Percentiles rank a stretch among this genome's conserved stretches.
These are phyloP conservation scores for Sycophila texana DNA, from an alignment of 2,888 invertebrate genomes.

Conservation along the genomic window DNA sequence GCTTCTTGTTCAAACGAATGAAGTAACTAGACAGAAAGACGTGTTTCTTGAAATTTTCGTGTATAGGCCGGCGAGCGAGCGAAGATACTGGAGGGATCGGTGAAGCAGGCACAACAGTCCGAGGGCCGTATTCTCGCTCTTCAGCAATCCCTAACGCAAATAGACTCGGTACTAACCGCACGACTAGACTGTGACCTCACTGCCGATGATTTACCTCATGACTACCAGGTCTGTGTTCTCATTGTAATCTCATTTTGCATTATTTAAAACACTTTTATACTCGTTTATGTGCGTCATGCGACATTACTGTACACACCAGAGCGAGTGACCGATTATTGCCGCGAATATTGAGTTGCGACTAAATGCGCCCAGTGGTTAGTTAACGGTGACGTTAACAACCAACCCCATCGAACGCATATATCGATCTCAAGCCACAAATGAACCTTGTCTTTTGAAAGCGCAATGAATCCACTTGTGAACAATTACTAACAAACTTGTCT, in stretches of 20 bases:
- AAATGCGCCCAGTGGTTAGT: too few species aligned
- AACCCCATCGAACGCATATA: too few species aligned
- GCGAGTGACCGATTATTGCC: too few species aligned
- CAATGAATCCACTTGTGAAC: too few species aligned
- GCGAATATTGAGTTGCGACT: too few species aligned
- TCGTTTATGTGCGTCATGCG: too few species aligned
- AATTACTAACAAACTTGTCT: too few species aligned
- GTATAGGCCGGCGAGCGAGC: constrained; percentile 80
- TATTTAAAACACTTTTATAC: too few species aligned
- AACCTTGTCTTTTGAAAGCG: too few species aligned
- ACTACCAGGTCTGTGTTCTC: constrained; percentile 79
- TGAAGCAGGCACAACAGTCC: constrained; percentile 85
- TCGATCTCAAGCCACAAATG: too few species aligned
- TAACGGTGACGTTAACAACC: too few species aligned
- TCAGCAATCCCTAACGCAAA: constrained; percentile 84
- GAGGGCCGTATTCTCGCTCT: constrained; percentile 85
- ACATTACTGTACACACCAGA: too few species aligned
- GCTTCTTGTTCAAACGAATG: background rate
- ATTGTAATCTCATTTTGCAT: constrained; percentile 27
- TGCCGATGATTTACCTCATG: constrained; percentile 87
- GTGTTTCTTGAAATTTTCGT: constrained; percentile 64
- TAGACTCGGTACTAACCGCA: constrained; percentile 83
- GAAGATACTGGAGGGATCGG: constrained; percentile 82
- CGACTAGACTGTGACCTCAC: constrained; percentile 86
- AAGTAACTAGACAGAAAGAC: constrained; percentile 21